Evolutionary conservation across 2,888 invertebrate species (phyloP).

Genomic region (Tetheella fluctuosa): DNA sequence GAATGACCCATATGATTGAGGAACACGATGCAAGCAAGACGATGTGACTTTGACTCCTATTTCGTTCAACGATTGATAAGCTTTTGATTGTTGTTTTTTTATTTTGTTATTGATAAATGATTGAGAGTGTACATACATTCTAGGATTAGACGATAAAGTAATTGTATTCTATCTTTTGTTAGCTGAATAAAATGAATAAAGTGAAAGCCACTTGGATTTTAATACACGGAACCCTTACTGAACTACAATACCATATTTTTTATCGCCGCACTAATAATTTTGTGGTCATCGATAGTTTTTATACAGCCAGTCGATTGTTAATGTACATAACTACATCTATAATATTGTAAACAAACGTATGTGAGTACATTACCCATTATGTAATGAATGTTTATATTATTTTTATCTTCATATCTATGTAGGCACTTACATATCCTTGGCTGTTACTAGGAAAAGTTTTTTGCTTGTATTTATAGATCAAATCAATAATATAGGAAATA

Average conservation of each 20-base stretch:
- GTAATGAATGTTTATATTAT: constrained; percentile 5
- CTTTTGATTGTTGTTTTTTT: too few relatives aligned
- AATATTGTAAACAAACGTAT: constrained; percentile 10
- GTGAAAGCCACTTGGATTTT: background rate
- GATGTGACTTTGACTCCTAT: too few relatives aligned
- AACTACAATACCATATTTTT: background rate
- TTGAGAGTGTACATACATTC: too few relatives aligned
- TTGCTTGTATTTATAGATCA: constrained; percentile 20
- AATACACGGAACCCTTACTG: background rate
- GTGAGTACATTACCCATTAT: background rate
- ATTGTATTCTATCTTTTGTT: too few relatives aligned
- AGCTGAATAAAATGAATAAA: background rate
- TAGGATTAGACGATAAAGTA: too few relatives aligned
- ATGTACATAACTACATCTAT: background rate
- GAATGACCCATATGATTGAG: background rate
- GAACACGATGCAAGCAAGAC: background rate
- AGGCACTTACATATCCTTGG: constrained; percentile 22
- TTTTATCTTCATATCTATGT: background rate
- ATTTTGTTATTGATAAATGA: too few relatives aligned
- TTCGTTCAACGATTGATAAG: too few relatives aligned
- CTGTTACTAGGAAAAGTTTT: constrained; percentile 28
- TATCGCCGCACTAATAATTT: background rate
- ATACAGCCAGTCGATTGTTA: background rate
- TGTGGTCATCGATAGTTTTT: constrained; percentile 12
- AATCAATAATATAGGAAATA: constrained; percentile 13